Percentiles rank a stretch among this genome's conserved stretches.
phyloP scores from a whole-genome alignment of 1,140 invertebrate species.

The Drosophila melanogaster region Release_6_plus_ISO1_MT NT_037436.4:2765001-2765500 shows the following conservation, averaged over 20 bases:
- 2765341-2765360: conserved; percentile 55
- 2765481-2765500: too few relatives aligned
- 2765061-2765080: conserved; percentile 79
- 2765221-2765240: conserved; percentile 1
- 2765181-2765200: conserved; percentile 20
- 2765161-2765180: conserved; percentile 38
- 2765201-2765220: conserved; percentile 52
- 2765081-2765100: conserved; percentile 43
- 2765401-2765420: background rate
- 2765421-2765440: background rate
- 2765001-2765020: conserved; percentile 2
- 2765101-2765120: conserved; percentile 80
- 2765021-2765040: conserved; percentile 60
- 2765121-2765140: conserved; percentile 64
- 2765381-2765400: background rate
- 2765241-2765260: conserved; percentile 50
- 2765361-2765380: conserved; percentile 51
- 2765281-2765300: conserved; percentile 34
- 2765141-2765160: conserved; percentile 36
- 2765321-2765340: conserved; percentile 60
- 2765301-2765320: conserved; percentile 41
- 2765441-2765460: background rate
- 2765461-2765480: too few relatives aligned
- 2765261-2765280: conserved; percentile 57
- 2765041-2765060: conserved; percentile 75